A percentile compares a stretch with the other conserved stretches of the same genome.
Evolutionary conservation across 2,113 vertebrate species (phyloP).

Genomic region (Chinchilla lanigera): DNA sequence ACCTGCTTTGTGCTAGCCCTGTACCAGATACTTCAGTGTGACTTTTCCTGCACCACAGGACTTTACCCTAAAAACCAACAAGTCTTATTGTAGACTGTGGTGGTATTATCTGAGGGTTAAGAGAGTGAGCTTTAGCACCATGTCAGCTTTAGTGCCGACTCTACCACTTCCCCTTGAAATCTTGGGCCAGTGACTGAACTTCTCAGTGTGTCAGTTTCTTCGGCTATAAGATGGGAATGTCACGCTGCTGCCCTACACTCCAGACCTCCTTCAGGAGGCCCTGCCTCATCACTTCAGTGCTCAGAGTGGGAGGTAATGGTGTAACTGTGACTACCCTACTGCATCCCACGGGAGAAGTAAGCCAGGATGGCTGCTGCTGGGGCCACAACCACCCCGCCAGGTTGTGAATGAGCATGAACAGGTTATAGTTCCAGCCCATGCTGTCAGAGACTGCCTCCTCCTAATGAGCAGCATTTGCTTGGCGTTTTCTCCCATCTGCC

Average conservation of each 20-base stretch:
- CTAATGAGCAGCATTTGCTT: not conserved
- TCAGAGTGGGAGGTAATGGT: not conserved
- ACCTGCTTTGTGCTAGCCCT: not conserved
- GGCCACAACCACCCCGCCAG: fast-evolving
- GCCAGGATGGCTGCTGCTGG: not conserved
- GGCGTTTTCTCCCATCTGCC: not conserved
- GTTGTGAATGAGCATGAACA: not conserved
- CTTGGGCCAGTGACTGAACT: not conserved
- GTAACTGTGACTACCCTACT: not conserved
- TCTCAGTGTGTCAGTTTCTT: not conserved
- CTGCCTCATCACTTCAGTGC: not conserved
- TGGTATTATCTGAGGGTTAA: not conserved
- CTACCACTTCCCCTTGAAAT: not conserved
- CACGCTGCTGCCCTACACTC: not conserved
- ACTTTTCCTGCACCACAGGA: not conserved
- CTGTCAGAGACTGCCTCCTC: not conserved
- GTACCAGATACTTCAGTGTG: not conserved
- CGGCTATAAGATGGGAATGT: not conserved
- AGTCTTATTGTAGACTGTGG: not conserved
- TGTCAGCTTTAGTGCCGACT: not conserved
- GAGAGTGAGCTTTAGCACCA: not conserved
- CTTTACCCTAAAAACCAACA: not conserved
- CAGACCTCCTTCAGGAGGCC: not conserved
- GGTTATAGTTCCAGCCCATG: not conserved
- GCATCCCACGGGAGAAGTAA: not conserved